These are phyloP conservation scores for Harlomillsia oculata DNA, from an alignment of 1,140 invertebrate genomes.

Conservation along the genomic window DNA sequence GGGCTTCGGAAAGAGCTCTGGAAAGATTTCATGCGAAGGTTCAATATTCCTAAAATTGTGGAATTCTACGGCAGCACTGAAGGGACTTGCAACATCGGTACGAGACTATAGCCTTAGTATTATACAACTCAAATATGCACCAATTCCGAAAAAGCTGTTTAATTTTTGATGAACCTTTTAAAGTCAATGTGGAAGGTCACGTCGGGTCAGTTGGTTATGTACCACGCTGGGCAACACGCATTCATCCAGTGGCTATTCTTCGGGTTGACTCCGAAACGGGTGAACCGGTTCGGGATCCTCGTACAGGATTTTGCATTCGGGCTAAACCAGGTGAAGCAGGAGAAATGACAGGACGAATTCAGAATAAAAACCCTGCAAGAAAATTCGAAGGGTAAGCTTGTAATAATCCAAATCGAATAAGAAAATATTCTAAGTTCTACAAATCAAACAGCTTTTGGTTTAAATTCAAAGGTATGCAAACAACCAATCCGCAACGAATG, in stretches of 20 bases:
- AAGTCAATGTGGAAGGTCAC: slow-evolving; percentile 84
- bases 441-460: too few species aligned
- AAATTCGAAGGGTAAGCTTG: slow-evolving; percentile 73
- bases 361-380: slow-evolving; percentile 63
- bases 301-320: slow-evolving; percentile 13
- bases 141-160: too few species aligned
- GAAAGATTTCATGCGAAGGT: slow-evolving; percentile 69
- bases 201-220: slow-evolving; percentile 92
- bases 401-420: too few species aligned
- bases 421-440: too few species aligned
- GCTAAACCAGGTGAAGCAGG: slow-evolving; percentile 68
- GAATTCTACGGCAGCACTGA: slow-evolving; percentile 98
- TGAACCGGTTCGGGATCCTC: slow-evolving; percentile 60
- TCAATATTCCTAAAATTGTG: slow-evolving; percentile 68
- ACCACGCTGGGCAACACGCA: slow-evolving; percentile 65
- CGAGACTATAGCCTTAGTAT: slow-evolving; percentile 38
- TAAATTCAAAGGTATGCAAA: slow-evolving; percentile 80
- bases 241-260: slow-evolving; percentile 83
- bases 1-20: slow-evolving; percentile 55
- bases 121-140: too few species aligned
- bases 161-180: slow-evolving; percentile 69
- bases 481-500: slow-evolving; percentile 74
- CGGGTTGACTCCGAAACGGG: slow-evolving; percentile 72
- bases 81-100: slow-evolving; percentile 86
- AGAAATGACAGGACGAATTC: slow-evolving; percentile 92